Evolutionary conservation across 1,140 invertebrate species (phyloP).

Genomic region (Drosophila virilis): DNA sequence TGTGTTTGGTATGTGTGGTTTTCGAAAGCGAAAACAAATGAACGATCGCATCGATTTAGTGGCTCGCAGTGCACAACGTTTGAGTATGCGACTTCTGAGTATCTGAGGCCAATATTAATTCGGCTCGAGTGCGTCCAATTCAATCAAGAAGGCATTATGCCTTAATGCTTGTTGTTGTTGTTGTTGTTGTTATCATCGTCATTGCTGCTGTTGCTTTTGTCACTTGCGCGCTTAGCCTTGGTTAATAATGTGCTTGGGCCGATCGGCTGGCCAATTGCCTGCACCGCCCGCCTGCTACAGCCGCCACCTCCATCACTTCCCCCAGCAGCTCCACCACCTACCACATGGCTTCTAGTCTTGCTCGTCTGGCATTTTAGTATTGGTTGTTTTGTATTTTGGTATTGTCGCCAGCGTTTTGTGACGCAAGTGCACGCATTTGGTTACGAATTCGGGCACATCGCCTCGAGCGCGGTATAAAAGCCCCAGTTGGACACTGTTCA

Average conservation of each 20-base stretch:
- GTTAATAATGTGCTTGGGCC: conserved; percentile 40
- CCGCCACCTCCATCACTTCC: neutral
- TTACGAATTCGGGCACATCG: conserved; percentile 57
- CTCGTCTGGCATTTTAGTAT: conserved; percentile 57
- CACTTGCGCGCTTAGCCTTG: conserved; percentile 67
- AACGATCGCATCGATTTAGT: conserved; percentile 56
- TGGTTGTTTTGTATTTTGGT: conserved; percentile 56
- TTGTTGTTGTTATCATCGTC: conserved; percentile 26
- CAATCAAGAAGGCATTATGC: conserved; percentile 82
- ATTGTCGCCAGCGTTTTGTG: conserved; percentile 68
- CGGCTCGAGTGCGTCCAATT: conserved; percentile 63
- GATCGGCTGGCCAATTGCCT: conserved; percentile 8
- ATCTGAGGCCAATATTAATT: conserved; percentile 80
- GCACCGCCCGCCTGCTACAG: neutral
- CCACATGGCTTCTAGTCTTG: conserved; percentile 67
- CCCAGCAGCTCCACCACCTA: neutral
- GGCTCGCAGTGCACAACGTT: conserved; percentile 51
- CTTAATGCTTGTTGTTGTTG: conserved; percentile 22
- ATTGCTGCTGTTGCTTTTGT: conserved; percentile 52
- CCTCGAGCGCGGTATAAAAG: conserved; percentile 75
- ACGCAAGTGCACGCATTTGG: conserved; percentile 74
- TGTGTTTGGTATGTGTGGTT: conserved; percentile 31
- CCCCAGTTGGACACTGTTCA: conserved; percentile 66
- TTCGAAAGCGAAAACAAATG: conserved; percentile 74
- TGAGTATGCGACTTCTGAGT: conserved; percentile 68